Percentiles rank a stretch among this genome's conserved stretches.
phyloP scores from a whole-genome alignment of 2,113 vertebrate species.

The Jaculus jaculus region DNA sequence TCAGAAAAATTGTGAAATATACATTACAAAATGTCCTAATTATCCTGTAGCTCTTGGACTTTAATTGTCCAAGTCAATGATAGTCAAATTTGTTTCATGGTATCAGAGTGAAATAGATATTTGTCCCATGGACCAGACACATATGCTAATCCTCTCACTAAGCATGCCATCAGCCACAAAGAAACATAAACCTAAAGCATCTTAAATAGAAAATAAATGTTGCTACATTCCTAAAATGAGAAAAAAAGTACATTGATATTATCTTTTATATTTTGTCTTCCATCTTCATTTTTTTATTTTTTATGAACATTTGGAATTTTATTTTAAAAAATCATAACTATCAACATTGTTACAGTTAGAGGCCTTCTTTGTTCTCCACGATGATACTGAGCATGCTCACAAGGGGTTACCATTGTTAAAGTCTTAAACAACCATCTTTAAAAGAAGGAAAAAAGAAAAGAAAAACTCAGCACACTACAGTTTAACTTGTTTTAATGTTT shows the following conservation, averaged over 20 bases:
- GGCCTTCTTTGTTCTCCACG: conserved; percentile 78
- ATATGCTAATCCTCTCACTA: conserved; percentile 45
- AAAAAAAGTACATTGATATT: neutral
- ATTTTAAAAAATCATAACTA: conserved; percentile 84
- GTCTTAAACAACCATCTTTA: too few relatives aligned
- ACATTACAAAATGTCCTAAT: conserved; percentile 42
- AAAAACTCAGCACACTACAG: conserved; percentile 84
- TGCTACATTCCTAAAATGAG: neutral
- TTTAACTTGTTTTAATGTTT: conserved; percentile 88
- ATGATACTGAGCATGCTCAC: conserved; percentile 82
- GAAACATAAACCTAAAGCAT: conserved; percentile 28
- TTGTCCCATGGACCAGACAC: neutral
- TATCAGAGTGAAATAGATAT: conserved; percentile 54
- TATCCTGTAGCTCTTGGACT: neutral
- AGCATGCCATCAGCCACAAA: conserved; percentile 20
- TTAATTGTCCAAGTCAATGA: neutral
- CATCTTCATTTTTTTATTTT: too few relatives aligned
- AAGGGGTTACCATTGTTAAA: conserved; percentile 75
- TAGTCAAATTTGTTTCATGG: neutral
- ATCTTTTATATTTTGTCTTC: conserved; percentile 9
- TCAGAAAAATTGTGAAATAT: conserved; percentile 44
- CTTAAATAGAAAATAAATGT: conserved; percentile 52
- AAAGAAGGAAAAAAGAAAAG: conserved; percentile 68
- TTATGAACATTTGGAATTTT: conserved; percentile 86
- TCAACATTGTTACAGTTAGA: conserved; percentile 82